phyloP scores from a whole-genome alignment of 2,797 vertebrate species.

The Lophotriccus pileatus region DNA sequence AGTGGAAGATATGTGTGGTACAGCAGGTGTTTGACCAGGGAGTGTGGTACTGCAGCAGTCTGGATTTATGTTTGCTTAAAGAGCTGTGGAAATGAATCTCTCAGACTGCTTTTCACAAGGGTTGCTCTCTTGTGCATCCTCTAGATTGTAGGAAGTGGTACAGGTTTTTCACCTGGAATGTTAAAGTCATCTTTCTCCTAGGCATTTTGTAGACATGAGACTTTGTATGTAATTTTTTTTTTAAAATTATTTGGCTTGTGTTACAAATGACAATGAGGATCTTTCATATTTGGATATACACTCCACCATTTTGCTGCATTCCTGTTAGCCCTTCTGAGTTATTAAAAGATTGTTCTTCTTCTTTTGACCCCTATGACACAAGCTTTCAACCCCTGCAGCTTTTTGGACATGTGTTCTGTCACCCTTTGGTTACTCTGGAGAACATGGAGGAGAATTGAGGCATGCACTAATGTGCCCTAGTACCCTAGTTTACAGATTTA shows the following conservation, averaged over 20 bases:
- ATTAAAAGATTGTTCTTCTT: slow-evolving; percentile 46
- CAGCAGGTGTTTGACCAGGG: not conserved
- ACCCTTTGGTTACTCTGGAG: slow-evolving; percentile 32
- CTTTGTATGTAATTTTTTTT: not conserved
- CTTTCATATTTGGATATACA: not conserved
- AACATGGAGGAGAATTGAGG: slow-evolving; percentile 36
- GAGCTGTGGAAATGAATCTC: not conserved
- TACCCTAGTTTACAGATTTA: slow-evolving; percentile 48
- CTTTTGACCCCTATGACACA: slow-evolving; percentile 38
- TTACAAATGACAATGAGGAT: not conserved
- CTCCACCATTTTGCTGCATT: not conserved
- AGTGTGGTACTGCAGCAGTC: not conserved
- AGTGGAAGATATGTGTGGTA: not conserved
- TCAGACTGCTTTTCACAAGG: not conserved
- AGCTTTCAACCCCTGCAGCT: slow-evolving; percentile 44
- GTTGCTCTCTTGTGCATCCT: not conserved
- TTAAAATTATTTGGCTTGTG: not conserved
- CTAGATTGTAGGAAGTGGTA: not conserved
- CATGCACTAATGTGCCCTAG: slow-evolving; percentile 36
- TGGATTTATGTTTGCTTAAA: not conserved
- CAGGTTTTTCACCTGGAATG: not conserved
- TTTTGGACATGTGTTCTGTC: slow-evolving; percentile 28
- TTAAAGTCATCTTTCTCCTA: not conserved
- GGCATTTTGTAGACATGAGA: not conserved
- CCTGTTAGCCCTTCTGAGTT: slow-evolving; percentile 17